Percentiles rank a stretch among this genome's conserved stretches.
phyloP scores from a whole-genome alignment of 2,888 invertebrate species.

The Leucophenga montana region DNA sequence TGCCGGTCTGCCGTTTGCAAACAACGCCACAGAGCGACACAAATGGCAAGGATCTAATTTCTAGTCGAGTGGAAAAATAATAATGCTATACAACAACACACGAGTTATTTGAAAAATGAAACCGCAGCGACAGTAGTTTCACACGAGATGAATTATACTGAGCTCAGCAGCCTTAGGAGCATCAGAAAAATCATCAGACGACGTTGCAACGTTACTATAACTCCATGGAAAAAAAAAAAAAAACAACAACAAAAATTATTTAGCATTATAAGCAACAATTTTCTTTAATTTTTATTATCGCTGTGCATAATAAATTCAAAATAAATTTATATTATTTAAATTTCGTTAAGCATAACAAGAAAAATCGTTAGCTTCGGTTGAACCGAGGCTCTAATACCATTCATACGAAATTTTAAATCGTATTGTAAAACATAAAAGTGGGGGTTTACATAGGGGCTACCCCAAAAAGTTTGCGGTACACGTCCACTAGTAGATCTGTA shows the following conservation, averaged over 20 bases:
- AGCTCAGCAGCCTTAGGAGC: constrained; percentile 16
- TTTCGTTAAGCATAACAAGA: too few species aligned
- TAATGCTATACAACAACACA: not conserved
- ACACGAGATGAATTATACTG: constrained; percentile 36
- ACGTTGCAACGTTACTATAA: not conserved
- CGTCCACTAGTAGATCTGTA: too few species aligned
- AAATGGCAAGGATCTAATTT: constrained; percentile 43
- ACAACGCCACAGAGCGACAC: not conserved
- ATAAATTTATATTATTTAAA: not conserved
- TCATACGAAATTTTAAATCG: too few species aligned
- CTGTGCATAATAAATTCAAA: not conserved
- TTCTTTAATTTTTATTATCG: not conserved
- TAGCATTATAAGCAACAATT: not conserved
- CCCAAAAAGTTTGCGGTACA: too few species aligned
- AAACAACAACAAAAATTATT: not conserved
- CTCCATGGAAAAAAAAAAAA: not conserved
- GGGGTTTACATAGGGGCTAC: too few species aligned
- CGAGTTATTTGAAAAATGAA: constrained; percentile 38
- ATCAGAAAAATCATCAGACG: not conserved
- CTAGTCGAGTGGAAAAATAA: constrained; percentile 30
- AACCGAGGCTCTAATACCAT: too few species aligned
- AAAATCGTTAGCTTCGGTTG: too few species aligned
- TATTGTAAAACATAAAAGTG: too few species aligned
- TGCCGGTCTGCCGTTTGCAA: not conserved
- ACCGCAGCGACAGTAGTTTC: constrained; percentile 43